phyloP scores from a whole-genome alignment of 53 echinoderm and acorn worm species.

The Echinometra lucunter region DNA sequence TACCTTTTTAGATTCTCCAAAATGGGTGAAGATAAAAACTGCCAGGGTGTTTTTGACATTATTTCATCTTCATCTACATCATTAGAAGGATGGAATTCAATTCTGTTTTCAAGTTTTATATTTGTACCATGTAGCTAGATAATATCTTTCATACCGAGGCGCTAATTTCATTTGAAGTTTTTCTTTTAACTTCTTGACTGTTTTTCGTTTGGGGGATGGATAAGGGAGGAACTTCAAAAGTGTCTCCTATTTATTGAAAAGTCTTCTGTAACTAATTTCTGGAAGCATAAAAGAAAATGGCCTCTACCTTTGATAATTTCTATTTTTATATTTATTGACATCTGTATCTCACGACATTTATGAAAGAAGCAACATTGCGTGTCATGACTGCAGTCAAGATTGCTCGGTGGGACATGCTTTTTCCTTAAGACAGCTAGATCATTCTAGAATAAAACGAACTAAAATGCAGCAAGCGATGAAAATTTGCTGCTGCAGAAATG shows the following conservation, averaged over 20 bases:
- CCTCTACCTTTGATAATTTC: conserved; percentile 33
- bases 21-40: not conserved
- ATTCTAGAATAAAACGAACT: not conserved
- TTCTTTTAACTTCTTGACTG: conserved; percentile 12
- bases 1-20: conserved; percentile 7
- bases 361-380: conserved; percentile 27
- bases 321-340: conserved; percentile 65
- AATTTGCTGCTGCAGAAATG: not conserved
- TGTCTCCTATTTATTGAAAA: not conserved
- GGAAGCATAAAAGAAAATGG: conserved; percentile 3
- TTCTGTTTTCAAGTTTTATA: not conserved
- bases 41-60: not conserved
- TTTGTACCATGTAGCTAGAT: not conserved
- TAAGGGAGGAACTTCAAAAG: not conserved
- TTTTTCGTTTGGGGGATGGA: not conserved
- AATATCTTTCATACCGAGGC: not conserved
- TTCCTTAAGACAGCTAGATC: not conserved
- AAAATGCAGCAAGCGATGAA: not conserved
- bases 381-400: not conserved
- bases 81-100: not conserved
- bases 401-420: not conserved
- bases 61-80: not conserved
- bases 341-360: conserved; percentile 22
- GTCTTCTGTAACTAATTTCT: not conserved
- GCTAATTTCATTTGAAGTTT: not conserved